A percentile compares a stretch with the other conserved stretches of the same genome.
Evolutionary conservation across 2,888 invertebrate genomes (phyloP).

Genomic region (Aricia artaxerxes): DNA sequence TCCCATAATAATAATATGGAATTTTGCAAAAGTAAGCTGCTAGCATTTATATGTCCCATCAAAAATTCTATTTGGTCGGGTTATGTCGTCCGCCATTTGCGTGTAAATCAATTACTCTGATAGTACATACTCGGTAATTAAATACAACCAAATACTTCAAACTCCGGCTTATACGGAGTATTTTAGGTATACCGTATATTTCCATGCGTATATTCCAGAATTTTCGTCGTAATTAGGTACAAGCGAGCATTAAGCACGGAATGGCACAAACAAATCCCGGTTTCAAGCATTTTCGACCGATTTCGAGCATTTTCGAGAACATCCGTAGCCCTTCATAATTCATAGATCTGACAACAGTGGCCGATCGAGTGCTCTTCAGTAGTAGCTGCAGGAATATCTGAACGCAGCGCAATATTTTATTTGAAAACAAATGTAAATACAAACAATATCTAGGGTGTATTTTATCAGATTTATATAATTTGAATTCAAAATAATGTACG

Average conservation of each 20-base stretch:
- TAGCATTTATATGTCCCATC: too few species aligned
- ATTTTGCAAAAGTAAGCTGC: too few species aligned
- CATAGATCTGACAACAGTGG: slow-evolving; percentile 3
- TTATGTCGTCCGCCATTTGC: too few species aligned
- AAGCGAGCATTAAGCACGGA: neutral
- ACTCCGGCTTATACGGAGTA: too few species aligned
- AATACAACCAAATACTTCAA: neutral
- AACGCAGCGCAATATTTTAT: neutral
- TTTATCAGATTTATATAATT: too few species aligned
- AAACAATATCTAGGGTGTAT: neutral
- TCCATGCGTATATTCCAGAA: neutral
- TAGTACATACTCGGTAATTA: too few species aligned
- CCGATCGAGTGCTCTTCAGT: neutral
- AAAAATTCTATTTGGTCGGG: too few species aligned
- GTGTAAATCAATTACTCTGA: too few species aligned
- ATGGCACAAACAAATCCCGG: neutral
- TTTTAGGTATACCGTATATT: neutral
- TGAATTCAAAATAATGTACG: too few species aligned
- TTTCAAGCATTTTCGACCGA: slow-evolving; percentile 1
- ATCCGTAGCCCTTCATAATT: neutral
- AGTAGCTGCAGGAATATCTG: neutral
- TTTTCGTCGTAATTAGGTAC: slow-evolving; percentile 14
- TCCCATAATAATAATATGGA: too few species aligned
- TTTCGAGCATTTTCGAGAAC: slow-evolving; percentile 12
- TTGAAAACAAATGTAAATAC: neutral